Percentiles rank a stretch among this genome's conserved stretches.
These are phyloP conservation scores for Hoplostethus mediterraneus DNA, from an alignment of 2,797 vertebrate species.

Conservation along the genomic window DNA sequence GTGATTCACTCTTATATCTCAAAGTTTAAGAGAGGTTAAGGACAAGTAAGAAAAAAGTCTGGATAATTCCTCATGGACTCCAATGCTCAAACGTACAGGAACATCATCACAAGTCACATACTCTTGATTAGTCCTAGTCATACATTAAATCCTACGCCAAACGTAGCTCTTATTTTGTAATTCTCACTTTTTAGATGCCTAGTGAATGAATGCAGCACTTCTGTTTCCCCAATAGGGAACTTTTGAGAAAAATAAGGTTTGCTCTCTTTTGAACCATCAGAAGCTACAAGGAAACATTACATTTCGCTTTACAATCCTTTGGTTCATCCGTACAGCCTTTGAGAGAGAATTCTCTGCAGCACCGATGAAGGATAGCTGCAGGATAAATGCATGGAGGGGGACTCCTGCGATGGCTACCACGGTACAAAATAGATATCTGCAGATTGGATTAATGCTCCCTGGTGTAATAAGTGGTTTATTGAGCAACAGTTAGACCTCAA, in stretches of 20 bases:
- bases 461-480: slow-evolving; percentile 18
- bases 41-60: no score
- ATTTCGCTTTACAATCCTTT: neutral
- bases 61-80: neutral
- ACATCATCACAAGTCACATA: neutral
- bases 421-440: slow-evolving; percentile 2
- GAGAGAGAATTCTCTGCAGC: neutral
- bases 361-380: neutral
- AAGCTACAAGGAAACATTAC: neutral
- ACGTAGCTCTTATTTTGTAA: neutral
- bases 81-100: neutral
- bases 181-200: neutral
- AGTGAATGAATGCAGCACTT: neutral
- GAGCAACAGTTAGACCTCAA: slow-evolving; percentile 27
- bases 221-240: neutral
- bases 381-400: slow-evolving; percentile 15
- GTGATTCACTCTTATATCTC: neutral
- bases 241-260: neutral
- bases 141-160: neutral
- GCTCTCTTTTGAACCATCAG: neutral
- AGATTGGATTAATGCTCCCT: slow-evolving; percentile 13
- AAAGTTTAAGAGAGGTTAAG: neutral
- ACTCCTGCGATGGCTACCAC: slow-evolving; percentile 5
- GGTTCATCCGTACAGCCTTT: neutral
- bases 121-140: neutral